Evolutionary conservation across 2,888 invertebrate genomes (phyloP).

Genomic region (Orchesellides sinensis): DNA sequence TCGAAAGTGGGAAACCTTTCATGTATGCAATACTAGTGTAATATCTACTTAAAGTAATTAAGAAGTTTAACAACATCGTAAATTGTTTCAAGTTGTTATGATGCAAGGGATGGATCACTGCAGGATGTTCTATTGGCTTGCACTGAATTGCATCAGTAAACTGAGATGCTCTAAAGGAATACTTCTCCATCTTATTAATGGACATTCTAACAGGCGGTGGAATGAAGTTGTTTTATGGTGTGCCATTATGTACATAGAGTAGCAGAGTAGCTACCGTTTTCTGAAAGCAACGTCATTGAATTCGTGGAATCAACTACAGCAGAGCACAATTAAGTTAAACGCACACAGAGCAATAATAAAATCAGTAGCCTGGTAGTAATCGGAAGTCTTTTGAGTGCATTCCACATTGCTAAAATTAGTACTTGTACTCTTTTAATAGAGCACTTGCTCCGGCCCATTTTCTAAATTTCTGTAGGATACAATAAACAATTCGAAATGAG

Average conservation of each 20-base stretch:
- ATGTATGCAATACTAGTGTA: conserved; percentile 15
- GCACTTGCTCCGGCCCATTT: background rate
- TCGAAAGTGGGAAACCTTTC: conserved; percentile 59
- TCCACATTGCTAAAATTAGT: background rate
- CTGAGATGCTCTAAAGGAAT: too few relatives aligned
- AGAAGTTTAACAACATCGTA: background rate
- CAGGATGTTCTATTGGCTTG: background rate
- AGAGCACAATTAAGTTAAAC: conserved; percentile 35
- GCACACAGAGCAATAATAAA: background rate
- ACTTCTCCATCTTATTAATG: background rate
- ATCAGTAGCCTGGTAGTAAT: conserved; percentile 2
- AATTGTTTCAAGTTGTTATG: background rate
- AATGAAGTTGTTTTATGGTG: background rate
- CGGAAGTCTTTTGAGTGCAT: background rate
- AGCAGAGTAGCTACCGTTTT: too few relatives aligned
- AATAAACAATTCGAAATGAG: background rate
- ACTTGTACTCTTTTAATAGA: conserved; percentile 1
- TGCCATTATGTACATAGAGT: background rate
- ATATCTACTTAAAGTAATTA: too few relatives aligned
- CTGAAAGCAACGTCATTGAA: background rate
- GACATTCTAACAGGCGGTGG: background rate
- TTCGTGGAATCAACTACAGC: background rate
- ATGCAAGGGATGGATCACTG: background rate
- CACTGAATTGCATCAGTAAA: too few relatives aligned
- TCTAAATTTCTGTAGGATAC: background rate